Conservation (phyloP, 2,888 invertebrate genomes). For the Exephanes ischioxanthus region DNA sequence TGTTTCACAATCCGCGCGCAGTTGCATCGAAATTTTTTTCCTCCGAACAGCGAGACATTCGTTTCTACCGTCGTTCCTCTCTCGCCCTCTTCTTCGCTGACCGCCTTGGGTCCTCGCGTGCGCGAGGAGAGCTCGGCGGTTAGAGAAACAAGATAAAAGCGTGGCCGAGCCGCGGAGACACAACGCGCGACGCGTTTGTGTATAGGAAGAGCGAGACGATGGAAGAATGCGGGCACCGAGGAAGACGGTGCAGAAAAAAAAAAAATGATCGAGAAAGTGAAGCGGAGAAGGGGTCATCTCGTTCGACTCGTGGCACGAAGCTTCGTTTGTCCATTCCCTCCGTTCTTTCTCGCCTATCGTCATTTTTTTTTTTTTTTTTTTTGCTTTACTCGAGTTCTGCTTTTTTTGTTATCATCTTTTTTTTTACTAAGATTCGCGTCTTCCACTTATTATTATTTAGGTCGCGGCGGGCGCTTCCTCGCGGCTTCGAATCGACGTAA, state of each 20-base stretch:
- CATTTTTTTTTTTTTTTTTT: neutral
- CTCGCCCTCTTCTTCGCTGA: constrained; percentile 12
- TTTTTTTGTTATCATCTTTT: neutral
- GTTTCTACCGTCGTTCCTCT: constrained; percentile 24
- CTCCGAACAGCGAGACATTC: neutral
- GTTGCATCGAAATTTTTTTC: constrained; percentile 61
- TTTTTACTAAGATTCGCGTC: constrained; percentile 4
- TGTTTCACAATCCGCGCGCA: neutral
- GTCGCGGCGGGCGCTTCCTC: constrained; percentile 28
- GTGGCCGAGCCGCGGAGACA: constrained; percentile 60
- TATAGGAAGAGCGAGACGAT: constrained; percentile 66
- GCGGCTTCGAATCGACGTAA: constrained; percentile 45
- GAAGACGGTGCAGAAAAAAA: constrained; percentile 43
- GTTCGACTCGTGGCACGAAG: constrained; percentile 20
- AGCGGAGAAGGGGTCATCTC: constrained; percentile 27
- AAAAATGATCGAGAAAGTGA: constrained; percentile 33
- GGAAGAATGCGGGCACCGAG: constrained; percentile 63
- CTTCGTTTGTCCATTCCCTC: constrained; percentile 12
- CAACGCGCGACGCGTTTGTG: constrained; percentile 41
- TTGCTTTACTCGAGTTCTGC: neutral
- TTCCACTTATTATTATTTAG: constrained; percentile 47
- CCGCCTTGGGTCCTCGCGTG: constrained; percentile 38
- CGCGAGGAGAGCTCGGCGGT: constrained; percentile 30
- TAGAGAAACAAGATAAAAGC: constrained; percentile 64
- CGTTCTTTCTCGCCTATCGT: constrained; percentile 5